These are phyloP conservation scores for Ecliptopera silaceata DNA, from an alignment of 2,888 invertebrate species.

Conservation along the genomic window DNA sequence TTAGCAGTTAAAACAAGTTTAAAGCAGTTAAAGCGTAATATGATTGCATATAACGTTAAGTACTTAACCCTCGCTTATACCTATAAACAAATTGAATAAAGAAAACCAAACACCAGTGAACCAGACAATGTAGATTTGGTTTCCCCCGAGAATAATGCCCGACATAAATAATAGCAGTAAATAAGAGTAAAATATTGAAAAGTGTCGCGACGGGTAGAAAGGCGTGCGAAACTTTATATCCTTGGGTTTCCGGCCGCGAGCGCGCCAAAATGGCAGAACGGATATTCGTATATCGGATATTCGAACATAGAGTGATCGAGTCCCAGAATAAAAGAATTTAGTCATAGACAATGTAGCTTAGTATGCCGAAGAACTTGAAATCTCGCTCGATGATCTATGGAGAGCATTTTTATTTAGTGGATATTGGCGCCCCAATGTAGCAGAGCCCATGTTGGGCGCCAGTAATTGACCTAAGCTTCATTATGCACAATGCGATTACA, in stretches of 20 bases:
- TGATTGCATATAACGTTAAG: too few species aligned
- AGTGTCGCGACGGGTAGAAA: constrained; percentile 78
- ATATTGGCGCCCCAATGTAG: constrained; percentile 4
- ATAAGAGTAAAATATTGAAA: constrained; percentile 83
- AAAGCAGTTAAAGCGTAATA: too few species aligned
- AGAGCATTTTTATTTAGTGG: too few species aligned
- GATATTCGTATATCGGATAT: constrained; percentile 74
- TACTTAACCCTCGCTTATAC: too few species aligned
- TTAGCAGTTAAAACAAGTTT: too few species aligned
- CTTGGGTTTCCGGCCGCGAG: constrained; percentile 77
- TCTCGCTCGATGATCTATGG: too few species aligned
- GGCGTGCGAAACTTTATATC: constrained; percentile 79
- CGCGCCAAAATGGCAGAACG: constrained; percentile 77
- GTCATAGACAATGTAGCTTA: constrained; percentile 51
- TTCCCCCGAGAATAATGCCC: constrained; percentile 67
- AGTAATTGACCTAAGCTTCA: too few species aligned
- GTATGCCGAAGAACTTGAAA: neutral
- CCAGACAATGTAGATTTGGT: constrained; percentile 59
- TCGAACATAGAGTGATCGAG: constrained; percentile 48
- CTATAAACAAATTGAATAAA: constrained; percentile 2
- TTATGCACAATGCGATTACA: too few species aligned
- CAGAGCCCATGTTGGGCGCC: neutral
- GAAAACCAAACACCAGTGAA: constrained; percentile 45
- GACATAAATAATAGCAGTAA: constrained; percentile 81
- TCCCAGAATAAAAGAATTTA: constrained; percentile 48